Conservation (phyloP, 1,140 invertebrate genomes). For the Tyrophagus putrescentiae region DNA sequence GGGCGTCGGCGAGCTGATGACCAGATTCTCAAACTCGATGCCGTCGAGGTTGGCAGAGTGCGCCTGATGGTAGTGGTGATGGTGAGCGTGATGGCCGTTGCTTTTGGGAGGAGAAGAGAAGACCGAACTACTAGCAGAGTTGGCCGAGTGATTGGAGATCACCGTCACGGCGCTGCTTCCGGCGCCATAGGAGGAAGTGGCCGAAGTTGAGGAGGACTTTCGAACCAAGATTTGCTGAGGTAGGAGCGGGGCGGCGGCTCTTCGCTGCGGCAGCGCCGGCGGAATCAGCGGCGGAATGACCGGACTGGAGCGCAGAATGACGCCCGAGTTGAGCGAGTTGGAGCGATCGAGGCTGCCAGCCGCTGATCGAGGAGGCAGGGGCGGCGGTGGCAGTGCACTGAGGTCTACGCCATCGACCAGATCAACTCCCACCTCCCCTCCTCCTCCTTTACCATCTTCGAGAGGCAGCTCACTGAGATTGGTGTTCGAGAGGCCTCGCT, state of each 20-base stretch:
- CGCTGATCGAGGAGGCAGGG: not conserved
- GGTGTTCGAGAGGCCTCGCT: not conserved
- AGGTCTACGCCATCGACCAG: too few relatives aligned
- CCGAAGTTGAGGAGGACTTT: not conserved
- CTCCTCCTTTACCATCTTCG: too few relatives aligned
- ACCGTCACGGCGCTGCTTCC: too few relatives aligned
- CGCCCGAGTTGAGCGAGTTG: slow-evolving; percentile 2
- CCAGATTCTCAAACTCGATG: slow-evolving; percentile 7
- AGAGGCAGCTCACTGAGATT: slow-evolving; percentile 5
- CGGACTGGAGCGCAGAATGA: not conserved
- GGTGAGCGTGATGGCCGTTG: not conserved
- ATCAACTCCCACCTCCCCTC: too few relatives aligned
- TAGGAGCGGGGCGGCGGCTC: too few relatives aligned
- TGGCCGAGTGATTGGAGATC: too few relatives aligned
- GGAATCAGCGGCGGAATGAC: not conserved
- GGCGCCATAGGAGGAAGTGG: not conserved
- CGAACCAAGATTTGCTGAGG: too few relatives aligned
- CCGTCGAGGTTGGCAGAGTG: not conserved
- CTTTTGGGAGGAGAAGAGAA: too few relatives aligned
- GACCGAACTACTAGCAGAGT: too few relatives aligned
- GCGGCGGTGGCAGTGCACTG: not conserved
- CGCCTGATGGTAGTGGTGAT: not conserved
- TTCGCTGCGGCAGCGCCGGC: not conserved
- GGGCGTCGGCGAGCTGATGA: slow-evolving; percentile 6
- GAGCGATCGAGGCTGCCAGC: slow-evolving; percentile 1